Conservation (phyloP, 1,140 invertebrate species). For the Magallana gigas region DNA sequence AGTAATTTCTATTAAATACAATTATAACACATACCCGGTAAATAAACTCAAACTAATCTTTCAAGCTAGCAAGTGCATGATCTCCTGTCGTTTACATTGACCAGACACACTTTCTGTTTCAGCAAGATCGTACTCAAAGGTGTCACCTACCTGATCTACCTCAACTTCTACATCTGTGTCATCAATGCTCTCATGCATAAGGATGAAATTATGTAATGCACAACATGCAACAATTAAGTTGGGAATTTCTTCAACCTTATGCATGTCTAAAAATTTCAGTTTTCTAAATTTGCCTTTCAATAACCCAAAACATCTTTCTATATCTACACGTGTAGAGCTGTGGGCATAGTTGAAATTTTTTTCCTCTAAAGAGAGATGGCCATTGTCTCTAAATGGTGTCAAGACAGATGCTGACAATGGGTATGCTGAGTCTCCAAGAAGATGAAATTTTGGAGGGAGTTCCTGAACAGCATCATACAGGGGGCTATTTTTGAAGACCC, state of each 20-base stretch:
- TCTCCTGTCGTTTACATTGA: no score
- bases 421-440: conserved; percentile 36
- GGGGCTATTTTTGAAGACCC: conserved; percentile 56
- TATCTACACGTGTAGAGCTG: not conserved
- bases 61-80: no score
- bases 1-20: no score
- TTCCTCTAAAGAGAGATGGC: not conserved
- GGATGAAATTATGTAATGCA: conserved; percentile 40
- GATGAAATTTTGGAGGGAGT: not conserved
- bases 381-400: conserved; percentile 40
- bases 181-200: not conserved
- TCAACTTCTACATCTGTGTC: not conserved
- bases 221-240: conserved; percentile 18
- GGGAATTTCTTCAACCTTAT: conserved; percentile 36
- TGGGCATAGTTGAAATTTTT: conserved; percentile 10
- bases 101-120: no score
- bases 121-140: no score
- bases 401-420: not conserved
- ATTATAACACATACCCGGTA: no score
- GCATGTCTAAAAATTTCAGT: conserved; percentile 46
- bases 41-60: no score
- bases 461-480: not conserved
- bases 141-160: no score
- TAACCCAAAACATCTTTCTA: conserved; percentile 38
- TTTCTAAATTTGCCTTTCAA: conserved; percentile 45